These are phyloP conservation scores for Hucho hucho DNA, from an alignment of 2,113 vertebrate genomes.

Conservation along the genomic window DNA sequence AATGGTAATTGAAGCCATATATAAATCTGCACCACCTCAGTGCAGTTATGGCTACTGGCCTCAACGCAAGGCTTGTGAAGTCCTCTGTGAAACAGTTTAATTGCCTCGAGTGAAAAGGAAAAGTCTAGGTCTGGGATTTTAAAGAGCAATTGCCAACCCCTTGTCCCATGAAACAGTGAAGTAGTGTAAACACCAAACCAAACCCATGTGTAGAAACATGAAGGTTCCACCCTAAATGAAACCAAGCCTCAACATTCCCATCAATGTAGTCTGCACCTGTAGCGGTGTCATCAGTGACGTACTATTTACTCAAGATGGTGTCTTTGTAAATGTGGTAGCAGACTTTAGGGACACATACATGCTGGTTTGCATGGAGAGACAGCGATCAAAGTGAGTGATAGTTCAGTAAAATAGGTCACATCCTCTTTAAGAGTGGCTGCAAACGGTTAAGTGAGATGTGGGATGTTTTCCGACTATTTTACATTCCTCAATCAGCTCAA, in stretches of 20 bases:
- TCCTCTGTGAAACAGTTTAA: neutral
- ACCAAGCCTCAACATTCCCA: neutral
- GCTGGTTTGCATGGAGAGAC: neutral
- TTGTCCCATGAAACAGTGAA: constrained; percentile 37
- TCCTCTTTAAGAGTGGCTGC: no score
- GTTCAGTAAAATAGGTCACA: neutral
- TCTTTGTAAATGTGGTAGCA: no score
- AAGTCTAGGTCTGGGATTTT: constrained; percentile 8
- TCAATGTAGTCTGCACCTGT: no score
- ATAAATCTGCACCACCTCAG: constrained; percentile 1
- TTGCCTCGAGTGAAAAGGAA: constrained; percentile 28
- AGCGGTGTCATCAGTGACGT: no score
- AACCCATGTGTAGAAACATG: constrained; percentile 26
- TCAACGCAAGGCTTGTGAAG: constrained; percentile 29
- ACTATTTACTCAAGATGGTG: no score
- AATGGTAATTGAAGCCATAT: constrained; percentile 49
- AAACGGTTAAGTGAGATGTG: no score
- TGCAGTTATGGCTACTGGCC: constrained; percentile 26
- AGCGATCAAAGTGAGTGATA: neutral
- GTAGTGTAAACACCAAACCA: constrained; percentile 11
- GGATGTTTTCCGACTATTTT: neutral
- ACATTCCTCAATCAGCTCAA: constrained; percentile 18
- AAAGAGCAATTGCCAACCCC: constrained; percentile 17
- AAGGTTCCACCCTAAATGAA: neutral
- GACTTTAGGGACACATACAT: neutral